phyloP scores from a whole-genome alignment of 2,113 vertebrate species.

The Papio anubis region DNA sequence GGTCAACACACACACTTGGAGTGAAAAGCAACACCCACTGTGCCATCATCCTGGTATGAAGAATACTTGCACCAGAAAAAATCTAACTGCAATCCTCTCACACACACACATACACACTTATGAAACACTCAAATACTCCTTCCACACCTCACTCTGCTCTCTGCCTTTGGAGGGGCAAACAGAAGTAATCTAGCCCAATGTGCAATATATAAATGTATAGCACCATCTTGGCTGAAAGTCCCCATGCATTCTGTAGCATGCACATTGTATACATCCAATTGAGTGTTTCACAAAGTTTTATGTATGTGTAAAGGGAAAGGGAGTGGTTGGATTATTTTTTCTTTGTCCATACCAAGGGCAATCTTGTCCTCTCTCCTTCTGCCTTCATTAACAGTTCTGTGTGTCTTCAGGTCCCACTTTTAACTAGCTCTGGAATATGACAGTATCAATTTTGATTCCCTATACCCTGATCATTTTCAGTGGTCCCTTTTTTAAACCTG shows the following conservation, averaged over 20 bases:
- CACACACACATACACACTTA: background rate
- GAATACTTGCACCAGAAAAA: background rate
- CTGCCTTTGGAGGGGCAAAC: background rate
- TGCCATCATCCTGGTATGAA: background rate
- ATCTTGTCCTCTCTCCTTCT: background rate
- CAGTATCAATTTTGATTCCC: constrained; percentile 21
- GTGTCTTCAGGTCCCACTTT: background rate
- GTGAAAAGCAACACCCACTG: background rate
- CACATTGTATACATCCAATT: background rate
- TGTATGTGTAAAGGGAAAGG: background rate
- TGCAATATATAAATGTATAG: background rate
- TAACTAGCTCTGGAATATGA: background rate
- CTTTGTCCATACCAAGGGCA: background rate
- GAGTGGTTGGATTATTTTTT: background rate
- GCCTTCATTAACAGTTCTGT: background rate
- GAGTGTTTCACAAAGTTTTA: background rate
- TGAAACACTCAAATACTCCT: background rate
- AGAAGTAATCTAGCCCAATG: background rate
- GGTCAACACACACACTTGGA: background rate
- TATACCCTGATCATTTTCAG: constrained; percentile 25
- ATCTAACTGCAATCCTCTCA: background rate
- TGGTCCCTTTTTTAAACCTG: constrained; percentile 63
- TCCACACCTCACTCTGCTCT: background rate
- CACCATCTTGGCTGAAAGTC: background rate
- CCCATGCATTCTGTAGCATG: background rate